Evolutionary conservation across 1,140 invertebrate species (phyloP).

Genomic region (silkworm (Bombyx mori)): DNA sequence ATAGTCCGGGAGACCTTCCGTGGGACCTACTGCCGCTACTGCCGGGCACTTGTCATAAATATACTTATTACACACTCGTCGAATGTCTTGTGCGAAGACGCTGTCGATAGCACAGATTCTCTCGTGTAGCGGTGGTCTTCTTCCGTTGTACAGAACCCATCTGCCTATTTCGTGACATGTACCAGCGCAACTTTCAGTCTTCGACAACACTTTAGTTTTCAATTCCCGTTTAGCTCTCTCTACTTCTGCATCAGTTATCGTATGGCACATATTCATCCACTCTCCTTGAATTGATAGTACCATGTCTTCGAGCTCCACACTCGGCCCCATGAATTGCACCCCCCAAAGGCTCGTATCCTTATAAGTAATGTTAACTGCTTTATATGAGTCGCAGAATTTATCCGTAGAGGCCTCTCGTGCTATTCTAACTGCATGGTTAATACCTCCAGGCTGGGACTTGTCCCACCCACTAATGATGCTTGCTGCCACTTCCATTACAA

Average conservation of each 20-base stretch:
- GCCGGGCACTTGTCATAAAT: conserved; percentile 82
- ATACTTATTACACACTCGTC: conserved; percentile 76
- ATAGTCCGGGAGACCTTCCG: conserved; percentile 79
- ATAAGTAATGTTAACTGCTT: conserved; percentile 56
- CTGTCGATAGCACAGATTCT: conserved; percentile 79
- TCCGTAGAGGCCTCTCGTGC: conserved; percentile 35
- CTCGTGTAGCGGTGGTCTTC: conserved; percentile 78
- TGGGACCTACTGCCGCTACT: conserved; percentile 78
- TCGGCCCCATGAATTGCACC: conserved; percentile 43
- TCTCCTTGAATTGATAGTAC: conserved; percentile 34
- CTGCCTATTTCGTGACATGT: conserved; percentile 87
- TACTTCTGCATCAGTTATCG: conserved; percentile 48
- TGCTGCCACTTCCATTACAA: conserved; percentile 32
- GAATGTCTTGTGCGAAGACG: conserved; percentile 73
- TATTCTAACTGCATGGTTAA: conserved; percentile 31
- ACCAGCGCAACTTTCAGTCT: conserved; percentile 81
- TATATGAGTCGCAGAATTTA: conserved; percentile 44
- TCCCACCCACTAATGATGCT: conserved; percentile 44
- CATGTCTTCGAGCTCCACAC: conserved; percentile 47
- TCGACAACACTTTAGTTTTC: conserved; percentile 72
- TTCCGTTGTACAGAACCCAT: conserved; percentile 82
- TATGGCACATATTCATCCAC: conserved; percentile 53
- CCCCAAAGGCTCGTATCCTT: conserved; percentile 62
- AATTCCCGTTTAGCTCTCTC: conserved; percentile 47
- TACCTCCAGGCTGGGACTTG: conserved; percentile 36